phyloP scores from a whole-genome alignment of 2,113 vertebrate species.

The Thinocorus orbignyianus region DNA sequence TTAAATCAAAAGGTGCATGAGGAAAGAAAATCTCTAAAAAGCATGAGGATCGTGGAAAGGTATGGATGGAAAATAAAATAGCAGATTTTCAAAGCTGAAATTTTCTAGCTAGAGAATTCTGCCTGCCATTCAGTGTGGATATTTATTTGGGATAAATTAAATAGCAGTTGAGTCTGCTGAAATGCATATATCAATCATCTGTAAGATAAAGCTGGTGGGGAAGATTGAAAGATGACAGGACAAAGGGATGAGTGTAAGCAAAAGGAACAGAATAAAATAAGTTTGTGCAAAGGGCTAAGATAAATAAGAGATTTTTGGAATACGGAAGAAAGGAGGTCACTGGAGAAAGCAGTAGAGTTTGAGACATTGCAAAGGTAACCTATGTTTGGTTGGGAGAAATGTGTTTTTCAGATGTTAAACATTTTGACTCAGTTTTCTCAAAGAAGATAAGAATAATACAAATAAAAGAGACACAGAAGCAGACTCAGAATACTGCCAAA shows the following conservation, averaged over 20 bases:
- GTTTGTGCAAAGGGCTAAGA: background rate
- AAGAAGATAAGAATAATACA: background rate
- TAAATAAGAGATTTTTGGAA: slow-evolving; percentile 23
- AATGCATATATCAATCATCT: slow-evolving; percentile 30
- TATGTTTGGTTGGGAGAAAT: background rate
- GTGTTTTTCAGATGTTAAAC: background rate
- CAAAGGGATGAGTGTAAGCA: slow-evolving; percentile 7
- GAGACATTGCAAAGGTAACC: background rate
- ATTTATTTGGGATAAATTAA: slow-evolving; percentile 38
- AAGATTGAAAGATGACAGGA: slow-evolving; percentile 43
- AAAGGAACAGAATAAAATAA: slow-evolving; percentile 6
- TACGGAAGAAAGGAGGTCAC: slow-evolving; percentile 1
- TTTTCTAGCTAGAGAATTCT: slow-evolving; percentile 23
- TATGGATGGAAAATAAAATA: background rate
- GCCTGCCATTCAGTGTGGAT: background rate
- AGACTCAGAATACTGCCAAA: background rate
- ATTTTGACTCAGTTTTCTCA: background rate
- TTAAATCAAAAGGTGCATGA: background rate
- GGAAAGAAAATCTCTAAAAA: slow-evolving; percentile 13
- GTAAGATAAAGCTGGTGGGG: background rate
- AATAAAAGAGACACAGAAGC: background rate
- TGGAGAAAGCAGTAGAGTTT: slow-evolving; percentile 2
- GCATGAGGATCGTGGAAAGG: background rate
- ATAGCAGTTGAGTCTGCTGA: slow-evolving; percentile 1
- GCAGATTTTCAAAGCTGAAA: slow-evolving; percentile 13